phyloP scores from a whole-genome alignment of 2,113 vertebrate species.

The Ornithorhynchus anatinus region DNA sequence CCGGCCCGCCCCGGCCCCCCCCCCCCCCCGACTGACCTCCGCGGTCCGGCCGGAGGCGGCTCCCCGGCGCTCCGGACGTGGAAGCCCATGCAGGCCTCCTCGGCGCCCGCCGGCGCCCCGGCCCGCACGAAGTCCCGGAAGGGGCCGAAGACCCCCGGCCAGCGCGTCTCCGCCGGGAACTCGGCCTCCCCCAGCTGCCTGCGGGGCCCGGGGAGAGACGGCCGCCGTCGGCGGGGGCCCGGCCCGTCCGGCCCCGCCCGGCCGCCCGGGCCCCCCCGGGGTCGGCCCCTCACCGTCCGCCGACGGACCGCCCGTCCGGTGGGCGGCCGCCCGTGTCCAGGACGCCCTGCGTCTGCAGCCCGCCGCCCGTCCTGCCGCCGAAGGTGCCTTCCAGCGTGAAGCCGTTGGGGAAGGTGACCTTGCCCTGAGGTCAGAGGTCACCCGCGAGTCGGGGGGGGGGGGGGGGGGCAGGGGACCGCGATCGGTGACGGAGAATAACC shows the following conservation, averaged over 20 bases:
- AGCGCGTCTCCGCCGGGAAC: conserved; percentile 70
- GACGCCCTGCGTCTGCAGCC: conserved; percentile 63
- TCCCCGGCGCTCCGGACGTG: conserved; percentile 63
- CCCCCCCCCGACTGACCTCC: too few relatives aligned
- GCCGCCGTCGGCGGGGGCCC: too few relatives aligned
- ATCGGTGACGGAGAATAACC: too few relatives aligned
- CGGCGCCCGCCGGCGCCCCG: conserved; percentile 59
- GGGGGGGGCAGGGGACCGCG: too few relatives aligned
- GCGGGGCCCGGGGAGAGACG: neutral
- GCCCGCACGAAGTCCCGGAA: conserved; percentile 67
- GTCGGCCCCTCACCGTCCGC: conserved; percentile 34
- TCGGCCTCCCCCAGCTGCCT: conserved; percentile 71
- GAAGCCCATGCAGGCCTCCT: conserved; percentile 74
- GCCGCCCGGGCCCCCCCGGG: fast-evolving
- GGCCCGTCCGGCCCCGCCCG: neutral
- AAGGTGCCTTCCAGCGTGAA: conserved; percentile 71
- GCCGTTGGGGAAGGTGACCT: conserved; percentile 74
- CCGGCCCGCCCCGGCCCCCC: neutral
- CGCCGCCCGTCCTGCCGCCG: conserved; percentile 25
- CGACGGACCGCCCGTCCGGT: conserved; percentile 7
- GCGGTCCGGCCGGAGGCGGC: too few relatives aligned
- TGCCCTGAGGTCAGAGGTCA: conserved; percentile 71
- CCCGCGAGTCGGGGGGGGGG: too few relatives aligned
- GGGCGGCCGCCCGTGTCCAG: conserved; percentile 49
- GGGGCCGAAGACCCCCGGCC: conserved; percentile 68